A percentile compares a stretch with the other conserved stretches of the same genome.
phyloP scores from a whole-genome alignment of 2,797 vertebrate species.

The Sciurus carolinensis region DNA sequence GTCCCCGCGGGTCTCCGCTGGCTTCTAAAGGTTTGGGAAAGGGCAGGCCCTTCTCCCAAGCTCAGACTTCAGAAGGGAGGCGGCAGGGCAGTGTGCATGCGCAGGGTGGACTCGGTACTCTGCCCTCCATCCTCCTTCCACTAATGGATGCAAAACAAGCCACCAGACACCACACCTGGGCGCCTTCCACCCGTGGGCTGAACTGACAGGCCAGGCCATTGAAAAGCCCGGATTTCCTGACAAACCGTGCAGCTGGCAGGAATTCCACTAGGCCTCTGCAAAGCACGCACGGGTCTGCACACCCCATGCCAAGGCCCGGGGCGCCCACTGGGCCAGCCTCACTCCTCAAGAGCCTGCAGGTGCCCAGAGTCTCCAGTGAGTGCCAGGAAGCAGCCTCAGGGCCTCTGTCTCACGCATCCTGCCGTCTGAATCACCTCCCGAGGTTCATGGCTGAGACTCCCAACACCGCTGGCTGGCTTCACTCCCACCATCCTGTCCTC shows the following conservation, averaged over 20 bases:
- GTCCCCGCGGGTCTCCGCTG: not conserved
- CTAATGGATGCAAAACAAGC: not conserved
- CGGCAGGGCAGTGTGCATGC: too few species aligned
- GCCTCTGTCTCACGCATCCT: not conserved
- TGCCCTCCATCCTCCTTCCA: not conserved
- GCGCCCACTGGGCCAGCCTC: not conserved
- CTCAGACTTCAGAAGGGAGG: not conserved
- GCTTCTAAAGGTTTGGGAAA: constrained; percentile 23
- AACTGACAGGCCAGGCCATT: not conserved
- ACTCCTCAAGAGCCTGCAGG: not conserved
- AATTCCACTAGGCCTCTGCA: constrained; percentile 65
- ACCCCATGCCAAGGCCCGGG: not conserved
- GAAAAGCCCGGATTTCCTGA: constrained; percentile 78
- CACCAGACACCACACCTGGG: not conserved
- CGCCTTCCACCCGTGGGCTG: not conserved
- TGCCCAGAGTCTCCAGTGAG: rapidly evolving
- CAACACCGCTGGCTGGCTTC: too few species aligned
- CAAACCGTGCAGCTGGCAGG: not conserved
- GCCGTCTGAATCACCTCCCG: not conserved
- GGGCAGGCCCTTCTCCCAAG: not conserved
- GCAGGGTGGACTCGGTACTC: not conserved
- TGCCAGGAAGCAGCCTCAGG: too few species aligned
- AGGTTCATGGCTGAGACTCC: too few species aligned
- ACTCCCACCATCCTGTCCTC: not conserved
- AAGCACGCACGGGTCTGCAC: not conserved